Conservation (phyloP, 1,140 invertebrate species). For the Ptiloglossa arizonensis region DNA sequence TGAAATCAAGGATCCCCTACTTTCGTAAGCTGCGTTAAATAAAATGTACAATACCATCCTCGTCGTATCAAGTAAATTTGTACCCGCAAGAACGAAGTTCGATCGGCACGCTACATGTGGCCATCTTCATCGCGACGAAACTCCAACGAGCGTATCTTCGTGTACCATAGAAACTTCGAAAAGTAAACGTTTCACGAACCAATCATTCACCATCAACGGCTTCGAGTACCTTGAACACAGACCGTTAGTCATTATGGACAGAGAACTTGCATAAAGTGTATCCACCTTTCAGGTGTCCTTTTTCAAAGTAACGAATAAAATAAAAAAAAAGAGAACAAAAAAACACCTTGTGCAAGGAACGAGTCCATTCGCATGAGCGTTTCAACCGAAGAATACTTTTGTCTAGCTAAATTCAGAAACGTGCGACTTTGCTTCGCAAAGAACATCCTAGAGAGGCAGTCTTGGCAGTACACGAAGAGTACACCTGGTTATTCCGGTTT, state of each 20-base stretch:
- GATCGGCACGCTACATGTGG: constrained; percentile 25
- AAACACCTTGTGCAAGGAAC: not conserved
- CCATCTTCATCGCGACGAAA: constrained; percentile 1
- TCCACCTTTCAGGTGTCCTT: constrained; percentile 2
- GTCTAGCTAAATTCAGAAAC: not conserved
- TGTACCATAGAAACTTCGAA: constrained; percentile 11
- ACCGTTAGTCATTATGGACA: not conserved
- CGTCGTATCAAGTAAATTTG: constrained; percentile 55
- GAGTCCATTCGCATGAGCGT: not conserved
- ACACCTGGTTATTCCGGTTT: constrained; percentile 17
- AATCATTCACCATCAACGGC: not conserved
- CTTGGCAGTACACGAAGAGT: constrained; percentile 21
- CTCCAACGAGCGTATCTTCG: constrained; percentile 10
- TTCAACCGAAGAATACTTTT: not conserved
- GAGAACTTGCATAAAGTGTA: not conserved
- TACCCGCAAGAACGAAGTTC: constrained; percentile 55
- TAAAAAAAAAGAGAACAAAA: not conserved
- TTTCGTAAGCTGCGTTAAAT: constrained; percentile 54
- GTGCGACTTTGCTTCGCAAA: too few species aligned
- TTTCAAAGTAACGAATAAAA: not conserved
- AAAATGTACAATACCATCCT: constrained; percentile 50
- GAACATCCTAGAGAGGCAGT: not conserved
- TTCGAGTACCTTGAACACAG: not conserved
- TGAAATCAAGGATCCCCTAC: constrained; percentile 57
- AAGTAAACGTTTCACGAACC: not conserved